Evolutionary conservation across 2,113 vertebrate genomes (phyloP).

Genomic region (Sander lucioperca): DNA sequence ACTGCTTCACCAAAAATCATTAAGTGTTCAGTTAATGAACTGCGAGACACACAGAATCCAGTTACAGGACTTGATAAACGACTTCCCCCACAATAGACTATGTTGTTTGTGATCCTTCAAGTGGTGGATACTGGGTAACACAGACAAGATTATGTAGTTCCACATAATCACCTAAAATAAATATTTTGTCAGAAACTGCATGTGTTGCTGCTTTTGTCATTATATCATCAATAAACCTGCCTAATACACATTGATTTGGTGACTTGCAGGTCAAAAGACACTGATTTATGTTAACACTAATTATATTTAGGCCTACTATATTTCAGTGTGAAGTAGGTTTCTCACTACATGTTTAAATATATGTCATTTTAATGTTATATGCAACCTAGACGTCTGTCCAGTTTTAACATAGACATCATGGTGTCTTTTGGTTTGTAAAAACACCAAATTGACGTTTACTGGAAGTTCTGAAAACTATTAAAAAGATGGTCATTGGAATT

Average conservation of each 20-base stretch:
- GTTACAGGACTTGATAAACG: constrained; percentile 89
- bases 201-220: constrained; percentile 11
- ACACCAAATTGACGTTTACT: not conserved
- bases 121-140: not conserved
- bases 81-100: constrained; percentile 83
- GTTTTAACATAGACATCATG: not conserved
- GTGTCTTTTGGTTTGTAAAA: constrained; percentile 5
- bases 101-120: constrained; percentile 66
- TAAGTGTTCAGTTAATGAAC: constrained; percentile 87
- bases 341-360: not conserved
- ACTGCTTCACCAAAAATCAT: constrained; percentile 82
- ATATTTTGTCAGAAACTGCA: constrained; percentile 15
- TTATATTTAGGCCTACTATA: not conserved
- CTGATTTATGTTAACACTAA: not conserved
- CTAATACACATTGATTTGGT: not conserved
- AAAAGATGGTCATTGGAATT: not conserved
- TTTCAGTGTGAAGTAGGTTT: not conserved
- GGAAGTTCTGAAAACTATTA: not conserved
- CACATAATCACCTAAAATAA: constrained; percentile 15
- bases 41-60: constrained; percentile 89
- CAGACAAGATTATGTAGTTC: constrained; percentile 1
- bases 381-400: not conserved
- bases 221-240: not conserved
- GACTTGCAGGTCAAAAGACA: constrained; percentile 4
- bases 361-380: too few species aligned